Evolutionary conservation across 2,888 invertebrate species (phyloP).

Genomic region (Amiota mariae): DNA sequence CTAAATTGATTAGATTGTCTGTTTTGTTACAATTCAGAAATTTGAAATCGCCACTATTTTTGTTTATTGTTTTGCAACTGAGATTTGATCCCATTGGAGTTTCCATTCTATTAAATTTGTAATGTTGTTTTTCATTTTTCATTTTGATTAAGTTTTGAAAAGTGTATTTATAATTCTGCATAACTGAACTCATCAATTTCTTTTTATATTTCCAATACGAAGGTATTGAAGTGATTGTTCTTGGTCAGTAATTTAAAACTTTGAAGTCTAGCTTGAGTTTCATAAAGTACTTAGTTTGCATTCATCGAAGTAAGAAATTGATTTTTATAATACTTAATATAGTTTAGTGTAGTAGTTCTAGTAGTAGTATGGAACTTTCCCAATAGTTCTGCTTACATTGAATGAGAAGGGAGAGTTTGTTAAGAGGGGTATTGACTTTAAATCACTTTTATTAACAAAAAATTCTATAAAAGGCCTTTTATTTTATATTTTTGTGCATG

Average conservation of each 20-base stretch:
- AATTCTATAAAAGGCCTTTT: constrained; percentile 29
- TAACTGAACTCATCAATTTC: neutral
- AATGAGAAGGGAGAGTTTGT: neutral
- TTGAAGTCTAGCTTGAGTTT: constrained; percentile 41
- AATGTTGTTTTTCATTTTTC: too few species aligned
- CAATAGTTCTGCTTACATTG: constrained; percentile 39
- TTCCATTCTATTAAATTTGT: too few species aligned
- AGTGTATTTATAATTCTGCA: too few species aligned
- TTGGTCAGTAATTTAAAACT: constrained; percentile 60
- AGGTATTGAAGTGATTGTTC: neutral
- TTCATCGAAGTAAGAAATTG: constrained; percentile 47
- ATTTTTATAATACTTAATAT: constrained; percentile 47
- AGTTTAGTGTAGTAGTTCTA: constrained; percentile 26
- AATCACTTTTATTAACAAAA: constrained; percentile 52
- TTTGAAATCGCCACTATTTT: neutral
- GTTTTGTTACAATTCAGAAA: too few species aligned
- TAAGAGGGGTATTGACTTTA: constrained; percentile 44
- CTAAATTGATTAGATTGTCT: too few species aligned
- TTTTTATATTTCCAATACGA: neutral
- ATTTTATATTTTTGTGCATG: constrained; percentile 49
- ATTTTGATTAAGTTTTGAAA: too few species aligned
- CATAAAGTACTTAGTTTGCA: constrained; percentile 35
- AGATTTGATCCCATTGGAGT: too few species aligned
- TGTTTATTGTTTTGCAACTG: too few species aligned
- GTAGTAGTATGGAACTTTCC: neutral